Evolutionary conservation across 1,140 invertebrate genomes (phyloP).

Genomic region (Holcopasites calliopsidis): DNA sequence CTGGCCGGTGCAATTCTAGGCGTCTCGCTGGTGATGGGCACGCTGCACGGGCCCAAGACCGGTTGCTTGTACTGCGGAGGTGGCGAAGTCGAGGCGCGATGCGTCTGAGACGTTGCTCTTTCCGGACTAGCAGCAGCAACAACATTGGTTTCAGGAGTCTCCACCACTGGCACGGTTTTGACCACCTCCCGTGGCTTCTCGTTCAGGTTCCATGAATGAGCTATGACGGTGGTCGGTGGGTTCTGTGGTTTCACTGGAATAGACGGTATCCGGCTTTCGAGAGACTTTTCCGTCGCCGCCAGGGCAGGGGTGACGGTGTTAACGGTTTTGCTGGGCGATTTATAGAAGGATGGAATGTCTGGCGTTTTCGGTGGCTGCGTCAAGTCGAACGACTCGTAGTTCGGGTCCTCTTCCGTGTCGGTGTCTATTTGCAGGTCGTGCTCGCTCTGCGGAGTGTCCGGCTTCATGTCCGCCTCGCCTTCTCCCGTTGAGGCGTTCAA

Average conservation of each 20-base stretch:
- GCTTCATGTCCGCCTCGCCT: conserved; percentile 87
- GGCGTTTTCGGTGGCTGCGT: conserved; percentile 77
- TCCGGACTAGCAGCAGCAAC: conserved; percentile 45
- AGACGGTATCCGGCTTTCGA: conserved; percentile 63
- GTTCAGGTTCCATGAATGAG: conserved; percentile 73
- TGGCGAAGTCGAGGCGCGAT: conserved; percentile 41
- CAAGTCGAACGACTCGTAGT: conserved; percentile 80
- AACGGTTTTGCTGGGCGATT: conserved; percentile 71
- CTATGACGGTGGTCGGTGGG: conserved; percentile 69
- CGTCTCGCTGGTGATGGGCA: conserved; percentile 62
- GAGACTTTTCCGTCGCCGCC: conserved; percentile 67
- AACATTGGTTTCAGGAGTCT: conserved; percentile 23
- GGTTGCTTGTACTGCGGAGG: conserved; percentile 66
- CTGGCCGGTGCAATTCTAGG: conserved; percentile 60
- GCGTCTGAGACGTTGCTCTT: conserved; percentile 3
- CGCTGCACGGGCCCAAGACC: conserved; percentile 50
- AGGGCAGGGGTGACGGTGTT: conserved; percentile 35
- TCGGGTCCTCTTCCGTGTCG: conserved; percentile 88
- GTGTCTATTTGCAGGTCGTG: conserved; percentile 92
- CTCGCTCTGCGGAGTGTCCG: conserved; percentile 91
- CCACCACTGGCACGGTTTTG: conserved; percentile 36
- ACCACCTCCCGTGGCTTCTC: conserved; percentile 63
- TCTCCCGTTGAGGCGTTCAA: conserved; percentile 82
- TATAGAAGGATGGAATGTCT: conserved; percentile 77
- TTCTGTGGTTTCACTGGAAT: conserved; percentile 58